Evolutionary conservation across 2,113 vertebrate genomes (phyloP).

Genomic region (Saguinus imperator): DNA sequence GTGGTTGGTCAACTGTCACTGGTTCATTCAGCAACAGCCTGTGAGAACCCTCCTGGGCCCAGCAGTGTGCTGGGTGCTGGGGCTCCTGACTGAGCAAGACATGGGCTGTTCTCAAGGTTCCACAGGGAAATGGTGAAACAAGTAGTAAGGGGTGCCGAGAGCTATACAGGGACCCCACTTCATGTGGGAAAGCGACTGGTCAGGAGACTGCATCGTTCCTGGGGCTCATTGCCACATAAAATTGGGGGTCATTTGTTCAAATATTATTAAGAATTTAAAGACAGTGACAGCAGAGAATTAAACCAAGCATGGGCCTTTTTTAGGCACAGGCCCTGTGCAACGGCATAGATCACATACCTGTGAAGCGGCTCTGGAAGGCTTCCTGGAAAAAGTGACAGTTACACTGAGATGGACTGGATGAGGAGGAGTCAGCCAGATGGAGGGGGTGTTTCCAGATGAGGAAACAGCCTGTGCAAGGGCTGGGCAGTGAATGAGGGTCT

Average conservation of each 20-base stretch:
- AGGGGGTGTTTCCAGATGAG: not conserved
- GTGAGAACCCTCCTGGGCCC: fast-evolving
- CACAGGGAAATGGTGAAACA: not conserved
- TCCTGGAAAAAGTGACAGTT: slow-evolving; percentile 8
- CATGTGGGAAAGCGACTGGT: not conserved
- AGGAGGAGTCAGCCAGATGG: not conserved
- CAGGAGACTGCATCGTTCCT: not conserved
- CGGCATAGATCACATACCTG: not conserved
- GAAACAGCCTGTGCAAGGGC: not conserved
- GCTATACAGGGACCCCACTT: not conserved
- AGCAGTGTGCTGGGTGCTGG: not conserved
- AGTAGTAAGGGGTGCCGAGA: not conserved
- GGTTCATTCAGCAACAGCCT: not conserved
- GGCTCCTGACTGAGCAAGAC: not conserved
- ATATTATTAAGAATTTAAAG: not conserved
- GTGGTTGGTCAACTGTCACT: not conserved
- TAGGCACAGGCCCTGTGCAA: not conserved
- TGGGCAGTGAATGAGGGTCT: not conserved
- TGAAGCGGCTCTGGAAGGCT: not conserved
- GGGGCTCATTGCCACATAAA: not conserved
- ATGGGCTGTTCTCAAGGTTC: not conserved
- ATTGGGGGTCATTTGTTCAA: not conserved
- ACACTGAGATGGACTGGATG: not conserved
- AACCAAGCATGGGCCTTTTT: not conserved
- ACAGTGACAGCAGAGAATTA: not conserved